Evolutionary conservation across 92 coral and sea anemone species (phyloP), one percentile per base, ranked within the genome.

Genomic region (Diadumene lineata): DNA sequence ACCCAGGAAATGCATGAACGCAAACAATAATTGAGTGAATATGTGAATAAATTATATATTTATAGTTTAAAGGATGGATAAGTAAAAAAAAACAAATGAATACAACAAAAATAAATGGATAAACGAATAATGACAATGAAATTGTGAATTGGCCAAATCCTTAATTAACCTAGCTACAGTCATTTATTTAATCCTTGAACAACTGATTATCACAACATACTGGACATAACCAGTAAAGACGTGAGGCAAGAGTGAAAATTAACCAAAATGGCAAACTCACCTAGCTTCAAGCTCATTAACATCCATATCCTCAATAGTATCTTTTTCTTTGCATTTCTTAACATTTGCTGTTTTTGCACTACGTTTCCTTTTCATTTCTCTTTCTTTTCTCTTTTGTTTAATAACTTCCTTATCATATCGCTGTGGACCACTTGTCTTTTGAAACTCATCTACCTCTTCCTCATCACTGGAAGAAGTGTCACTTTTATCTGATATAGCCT

Each of bases 321-420:
- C 24, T 2, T 53, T 53, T 15, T 15, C 18, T 53, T 53, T 53
- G 21, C 19, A 9, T 23, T 60, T 60, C 65, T 60, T 60, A n/a
- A n/a, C n/a, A 10, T 60, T 60, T 23, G 65, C 29, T 60, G 29
- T 4, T 28, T 62, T 62, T 1, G 31, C 68, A 62, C 68, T 43
- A 28, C 19, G 1, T 30, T 62, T 62, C n/a, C 43, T 62, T 43
- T 62, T 58, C 7, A 23, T 62, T 62, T 31, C 31, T 29, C 68
- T 62, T 62, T 62, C 43, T 21, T 62, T 62, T 62, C 68, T 62
- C 3, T 62, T 62, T 28, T 62, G 68, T 19, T 30, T 62, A 7
- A 62, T 62, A 13, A 62, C 38, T 13, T 62, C 31, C 13, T 62
- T 16, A 30, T 62, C 68, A 62, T 62, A 62, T 11, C n/a, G 64